Base-by-base conservation (phyloP, 2,797 vertebrate species). In the Sparidentex hasta region DNA sequence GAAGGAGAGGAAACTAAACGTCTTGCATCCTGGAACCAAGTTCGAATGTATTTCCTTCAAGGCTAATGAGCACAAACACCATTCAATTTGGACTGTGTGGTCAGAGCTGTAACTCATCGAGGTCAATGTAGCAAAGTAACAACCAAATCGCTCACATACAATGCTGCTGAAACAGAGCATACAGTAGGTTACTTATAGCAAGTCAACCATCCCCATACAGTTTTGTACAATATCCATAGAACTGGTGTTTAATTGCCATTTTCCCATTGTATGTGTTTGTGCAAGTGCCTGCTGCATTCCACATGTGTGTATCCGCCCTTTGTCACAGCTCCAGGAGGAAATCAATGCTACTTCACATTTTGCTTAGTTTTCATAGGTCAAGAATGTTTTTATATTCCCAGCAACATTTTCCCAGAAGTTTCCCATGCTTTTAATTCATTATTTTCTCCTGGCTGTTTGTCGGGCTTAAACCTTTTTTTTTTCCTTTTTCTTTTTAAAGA, bases 361-460 rank as follows among this genome's bases (percentile, higher is more conserved):
- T 56, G 13, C 65, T 62, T n/a, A 50, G 41, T 65, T 33, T 21
- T 20, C 13, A 21, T 71, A 25, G 52, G 48, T 80, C 46, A 58
- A 54, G 33, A n/a, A 47, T 61, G 12, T 65, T 55, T 75, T 44
- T 58, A 48, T 27, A n/a, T 69, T 62, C 23, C 65, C 46, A 55
- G 44, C 55, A 63, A 23, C 58, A 21, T 72, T 81, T 74, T 78
- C 51, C 52, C 47, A 21, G 14, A 79, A 41, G 23, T 65, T 68
- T 75, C 18, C 0, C 21, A n/a, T 70, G 65, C 44, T 29, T 65
- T 67, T 7, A 41, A 27, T 73, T 85, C 11, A 27, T 79, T 80
- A 58, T 74, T 66, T 80, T 68, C 12, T 50, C 74, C 52, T 58
- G 67, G 47, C 66, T 71, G 11, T 65, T 8, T 76, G 25, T 82